phyloP scores from a whole-genome alignment of 64 coral and sea anemone species.

The Pocillopora damicornis region DNA sequence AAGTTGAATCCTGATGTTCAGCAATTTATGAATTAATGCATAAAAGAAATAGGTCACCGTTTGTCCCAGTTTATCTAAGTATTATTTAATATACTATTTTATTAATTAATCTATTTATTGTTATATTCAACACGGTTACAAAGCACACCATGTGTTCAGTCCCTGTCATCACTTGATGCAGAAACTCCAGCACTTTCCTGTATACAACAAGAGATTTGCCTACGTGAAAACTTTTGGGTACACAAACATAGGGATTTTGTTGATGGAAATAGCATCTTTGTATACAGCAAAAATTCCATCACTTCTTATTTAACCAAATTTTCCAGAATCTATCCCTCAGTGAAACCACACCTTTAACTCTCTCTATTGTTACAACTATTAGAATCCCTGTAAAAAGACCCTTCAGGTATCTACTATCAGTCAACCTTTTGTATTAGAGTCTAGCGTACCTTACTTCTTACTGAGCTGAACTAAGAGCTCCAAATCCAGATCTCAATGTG shows the following conservation, averaged over 20 bases:
- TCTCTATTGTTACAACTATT: neutral
- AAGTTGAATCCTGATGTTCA: neutral
- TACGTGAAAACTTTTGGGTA: neutral
- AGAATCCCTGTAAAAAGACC: constrained; percentile 15
- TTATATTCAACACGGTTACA: neutral
- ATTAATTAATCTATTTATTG: neutral
- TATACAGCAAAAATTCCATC: neutral
- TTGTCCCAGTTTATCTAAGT: neutral
- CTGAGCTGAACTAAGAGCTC: neutral
- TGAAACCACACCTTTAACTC: neutral
- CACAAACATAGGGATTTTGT: neutral
- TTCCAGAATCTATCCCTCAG: neutral
- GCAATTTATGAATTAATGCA: neutral
- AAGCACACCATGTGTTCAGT: neutral
- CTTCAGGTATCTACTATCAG: neutral
- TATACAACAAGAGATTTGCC: neutral
- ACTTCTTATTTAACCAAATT: neutral
- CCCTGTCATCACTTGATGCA: neutral
- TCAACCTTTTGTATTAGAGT: neutral
- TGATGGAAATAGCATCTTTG: neutral
- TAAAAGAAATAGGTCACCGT: too few relatives aligned
- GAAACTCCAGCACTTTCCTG: neutral
- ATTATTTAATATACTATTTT: too few relatives aligned
- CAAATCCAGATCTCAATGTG: neutral
- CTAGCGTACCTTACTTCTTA: neutral